Evolutionary conservation across 2,797 vertebrate species (phyloP).

Genomic region (Typhlichthys subterraneus): DNA sequence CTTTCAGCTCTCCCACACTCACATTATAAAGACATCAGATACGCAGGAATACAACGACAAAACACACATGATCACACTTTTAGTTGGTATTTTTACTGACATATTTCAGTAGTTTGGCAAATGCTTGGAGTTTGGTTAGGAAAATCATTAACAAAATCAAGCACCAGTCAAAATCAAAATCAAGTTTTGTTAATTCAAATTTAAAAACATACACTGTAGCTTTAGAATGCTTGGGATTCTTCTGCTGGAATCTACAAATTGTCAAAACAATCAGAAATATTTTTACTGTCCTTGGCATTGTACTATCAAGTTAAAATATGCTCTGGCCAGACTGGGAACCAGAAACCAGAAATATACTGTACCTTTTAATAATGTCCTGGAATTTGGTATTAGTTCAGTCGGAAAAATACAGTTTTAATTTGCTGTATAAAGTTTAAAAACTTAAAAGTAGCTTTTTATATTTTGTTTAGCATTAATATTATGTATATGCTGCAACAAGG

Average conservation of each 20-base stretch:
- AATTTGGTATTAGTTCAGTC: background rate
- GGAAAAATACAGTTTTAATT: constrained; percentile 27
- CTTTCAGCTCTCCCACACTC: constrained; percentile 20
- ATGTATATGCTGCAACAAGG: background rate
- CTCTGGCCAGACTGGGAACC: no score
- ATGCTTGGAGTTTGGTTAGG: background rate
- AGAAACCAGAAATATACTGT: no score
- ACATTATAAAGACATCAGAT: constrained; percentile 40
- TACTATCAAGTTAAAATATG: no score
- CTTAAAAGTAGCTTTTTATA: background rate
- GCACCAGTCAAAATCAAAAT: no score
- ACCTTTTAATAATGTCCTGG: background rate
- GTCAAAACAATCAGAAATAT: background rate
- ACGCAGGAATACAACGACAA: constrained; percentile 7
- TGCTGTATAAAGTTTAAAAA: background rate
- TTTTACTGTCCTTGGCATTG: background rate
- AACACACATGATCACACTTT: background rate
- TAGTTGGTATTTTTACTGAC: background rate
- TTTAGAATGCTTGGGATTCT: no score
- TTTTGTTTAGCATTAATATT: background rate
- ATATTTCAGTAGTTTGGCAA: constrained; percentile 1
- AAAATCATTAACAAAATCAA: no score
- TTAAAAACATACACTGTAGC: no score
- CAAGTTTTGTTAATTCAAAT: no score
- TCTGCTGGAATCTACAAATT: no score